A percentile compares a stretch with the other conserved stretches of the same genome.
Evolutionary conservation across 2,888 invertebrate species (phyloP).

Genomic region (Brachyptera risi): DNA sequence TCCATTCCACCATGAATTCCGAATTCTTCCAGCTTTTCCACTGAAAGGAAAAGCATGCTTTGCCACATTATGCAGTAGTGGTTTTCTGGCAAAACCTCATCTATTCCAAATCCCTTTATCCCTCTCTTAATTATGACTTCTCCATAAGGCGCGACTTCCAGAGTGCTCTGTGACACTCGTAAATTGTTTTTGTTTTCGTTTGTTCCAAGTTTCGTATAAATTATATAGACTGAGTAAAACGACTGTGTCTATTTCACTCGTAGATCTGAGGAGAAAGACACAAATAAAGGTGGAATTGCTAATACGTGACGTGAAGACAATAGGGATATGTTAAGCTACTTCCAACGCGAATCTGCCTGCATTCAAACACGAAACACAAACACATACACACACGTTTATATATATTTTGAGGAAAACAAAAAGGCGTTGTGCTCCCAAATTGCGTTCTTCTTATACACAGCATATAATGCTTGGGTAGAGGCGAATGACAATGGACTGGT

Average conservation of each 20-base stretch:
- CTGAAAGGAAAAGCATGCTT: no score
- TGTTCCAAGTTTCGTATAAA: background rate
- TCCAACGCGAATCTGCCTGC: background rate
- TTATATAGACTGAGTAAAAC: background rate
- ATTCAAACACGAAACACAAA: background rate
- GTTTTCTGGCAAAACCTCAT: no score
- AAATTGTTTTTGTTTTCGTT: background rate
- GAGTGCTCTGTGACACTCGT: background rate
- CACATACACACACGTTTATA: no score
- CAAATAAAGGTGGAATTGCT: slow-evolving; percentile 18
- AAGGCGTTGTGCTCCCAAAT: slow-evolving; percentile 6
- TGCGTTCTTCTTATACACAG: slow-evolving; percentile 6
- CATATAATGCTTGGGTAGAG: background rate
- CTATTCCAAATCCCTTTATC: no score
- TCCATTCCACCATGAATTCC: no score
- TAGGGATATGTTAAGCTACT: slow-evolving; percentile 3
- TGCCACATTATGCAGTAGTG: no score
- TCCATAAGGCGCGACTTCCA: background rate
- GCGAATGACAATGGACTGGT: background rate
- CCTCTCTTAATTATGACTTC: no score
- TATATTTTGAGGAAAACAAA: slow-evolving; percentile 19
- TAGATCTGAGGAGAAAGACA: background rate
- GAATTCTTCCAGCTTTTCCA: no score
- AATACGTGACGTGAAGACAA: slow-evolving; percentile 13
- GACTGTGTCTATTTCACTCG: background rate